Conservation (phyloP, 2,797 vertebrate genomes). For the Enteromius fasciolatus region DNA sequence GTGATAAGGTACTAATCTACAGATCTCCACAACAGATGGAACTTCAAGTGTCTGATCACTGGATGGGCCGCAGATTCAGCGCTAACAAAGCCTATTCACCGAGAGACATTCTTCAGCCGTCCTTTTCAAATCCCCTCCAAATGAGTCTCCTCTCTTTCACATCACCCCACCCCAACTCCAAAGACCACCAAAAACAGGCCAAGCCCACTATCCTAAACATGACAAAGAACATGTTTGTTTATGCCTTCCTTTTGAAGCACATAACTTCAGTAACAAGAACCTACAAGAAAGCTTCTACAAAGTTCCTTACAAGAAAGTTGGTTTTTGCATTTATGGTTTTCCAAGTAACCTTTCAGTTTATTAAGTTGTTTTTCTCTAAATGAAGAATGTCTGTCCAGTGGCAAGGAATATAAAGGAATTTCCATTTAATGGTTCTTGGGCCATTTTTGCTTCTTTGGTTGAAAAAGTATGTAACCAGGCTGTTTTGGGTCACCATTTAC, state of each 20-base stretch:
- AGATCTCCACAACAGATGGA: conserved; percentile 56
- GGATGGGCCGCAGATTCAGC: conserved; percentile 26
- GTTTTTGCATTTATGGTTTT: not conserved
- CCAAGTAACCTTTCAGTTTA: not conserved
- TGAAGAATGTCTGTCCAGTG: not conserved
- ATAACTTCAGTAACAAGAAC: conserved; percentile 46
- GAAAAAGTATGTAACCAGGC: too few relatives aligned
- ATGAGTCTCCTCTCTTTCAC: conserved; percentile 59
- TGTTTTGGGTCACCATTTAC: too few relatives aligned
- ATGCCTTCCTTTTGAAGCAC: conserved; percentile 54
- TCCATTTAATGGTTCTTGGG: not conserved
- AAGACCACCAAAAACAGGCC: conserved; percentile 63
- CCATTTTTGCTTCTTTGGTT: too few relatives aligned
- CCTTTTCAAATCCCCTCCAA: conserved; percentile 57
- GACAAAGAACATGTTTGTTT: conserved; percentile 70
- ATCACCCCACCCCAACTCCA: conserved; percentile 38
- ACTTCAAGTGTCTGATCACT: conserved; percentile 44
- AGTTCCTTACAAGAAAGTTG: not conserved
- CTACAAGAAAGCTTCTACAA: conserved; percentile 6
- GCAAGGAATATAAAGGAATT: not conserved
- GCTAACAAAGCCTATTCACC: conserved; percentile 66
- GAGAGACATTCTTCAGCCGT: conserved; percentile 62
- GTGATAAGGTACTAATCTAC: conserved; percentile 5
- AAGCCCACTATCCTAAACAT: conserved; percentile 75
- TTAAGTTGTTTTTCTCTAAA: too few relatives aligned